phyloP scores from a whole-genome alignment of 2,113 vertebrate genomes.

The Grus americana region DNA sequence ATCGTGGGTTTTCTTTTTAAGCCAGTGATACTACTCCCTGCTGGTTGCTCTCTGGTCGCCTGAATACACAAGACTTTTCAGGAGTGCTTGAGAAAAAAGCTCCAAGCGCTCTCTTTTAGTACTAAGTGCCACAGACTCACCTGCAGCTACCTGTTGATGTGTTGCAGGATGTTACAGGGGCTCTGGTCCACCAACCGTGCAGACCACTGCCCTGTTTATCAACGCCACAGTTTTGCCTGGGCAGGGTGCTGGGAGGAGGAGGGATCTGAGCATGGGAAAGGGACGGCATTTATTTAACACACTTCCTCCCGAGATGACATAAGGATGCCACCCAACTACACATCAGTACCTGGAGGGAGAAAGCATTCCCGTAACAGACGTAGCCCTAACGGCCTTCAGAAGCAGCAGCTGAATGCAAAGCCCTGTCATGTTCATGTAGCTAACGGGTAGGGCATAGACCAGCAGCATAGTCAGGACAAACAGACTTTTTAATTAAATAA shows the following conservation, averaged over 20 bases:
- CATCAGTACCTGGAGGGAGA: not conserved
- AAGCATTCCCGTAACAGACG: not conserved
- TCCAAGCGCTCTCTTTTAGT: not conserved
- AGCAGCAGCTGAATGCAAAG: not conserved
- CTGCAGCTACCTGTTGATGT: not conserved
- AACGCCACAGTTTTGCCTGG: not conserved
- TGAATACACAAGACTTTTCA: not conserved
- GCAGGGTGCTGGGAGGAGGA: not conserved
- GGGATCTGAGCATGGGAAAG: not conserved
- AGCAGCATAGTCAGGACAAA: not conserved
- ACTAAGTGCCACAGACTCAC: not conserved
- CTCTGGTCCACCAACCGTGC: not conserved
- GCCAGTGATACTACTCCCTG: not conserved
- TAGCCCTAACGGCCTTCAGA: not conserved
- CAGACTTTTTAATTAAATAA: not conserved
- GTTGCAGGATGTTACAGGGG: not conserved
- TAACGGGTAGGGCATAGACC: not conserved
- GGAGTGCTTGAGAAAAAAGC: not conserved
- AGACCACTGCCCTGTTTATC: not conserved
- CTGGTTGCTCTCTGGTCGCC: not conserved
- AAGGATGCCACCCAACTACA: not conserved
- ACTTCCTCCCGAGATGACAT: not conserved
- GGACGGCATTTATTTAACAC: not conserved
- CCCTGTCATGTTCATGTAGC: not conserved
- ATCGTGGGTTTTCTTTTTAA: not conserved